Conservation (phyloP, 2,113 vertebrate species). For the Sander vitreus region DNA sequence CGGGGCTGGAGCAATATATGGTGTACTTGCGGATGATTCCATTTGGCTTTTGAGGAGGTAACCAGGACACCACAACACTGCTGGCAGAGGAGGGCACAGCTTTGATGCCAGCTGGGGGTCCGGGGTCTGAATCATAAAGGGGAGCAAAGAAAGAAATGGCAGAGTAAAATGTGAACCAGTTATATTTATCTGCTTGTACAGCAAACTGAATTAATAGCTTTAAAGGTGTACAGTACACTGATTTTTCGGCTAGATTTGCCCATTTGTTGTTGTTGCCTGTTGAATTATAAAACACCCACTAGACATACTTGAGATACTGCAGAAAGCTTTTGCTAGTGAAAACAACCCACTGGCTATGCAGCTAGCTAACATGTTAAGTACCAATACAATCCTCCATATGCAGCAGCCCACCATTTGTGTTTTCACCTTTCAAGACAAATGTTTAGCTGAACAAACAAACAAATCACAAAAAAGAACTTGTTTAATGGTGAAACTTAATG, state of each 20-base stretch:
- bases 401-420: neutral
- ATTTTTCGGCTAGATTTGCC: neutral
- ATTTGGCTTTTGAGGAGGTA: conserved; percentile 95
- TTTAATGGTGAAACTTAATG: neutral
- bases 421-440: neutral
- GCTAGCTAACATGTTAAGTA: neutral
- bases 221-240: rapidly evolving
- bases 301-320: no score
- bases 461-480: no score
- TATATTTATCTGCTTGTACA: conserved; percentile 5
- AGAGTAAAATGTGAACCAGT: conserved; percentile 24
- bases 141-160: conserved; percentile 12
- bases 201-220: neutral
- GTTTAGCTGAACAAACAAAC: neutral
- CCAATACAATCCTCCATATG: neutral
- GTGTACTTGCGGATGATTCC: conserved; percentile 99
- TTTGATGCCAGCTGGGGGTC: conserved; percentile 97
- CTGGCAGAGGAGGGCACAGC: conserved; percentile 95
- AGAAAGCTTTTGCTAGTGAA: neutral
- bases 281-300: neutral
- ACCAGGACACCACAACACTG: conserved; percentile 98
- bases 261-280: neutral
- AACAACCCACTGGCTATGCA: neutral
- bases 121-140: conserved; percentile 73
- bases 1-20: conserved; percentile 98